Evolutionary conservation across 2,888 invertebrate genomes (phyloP).

Genomic region (Ephialtes manifestator): DNA sequence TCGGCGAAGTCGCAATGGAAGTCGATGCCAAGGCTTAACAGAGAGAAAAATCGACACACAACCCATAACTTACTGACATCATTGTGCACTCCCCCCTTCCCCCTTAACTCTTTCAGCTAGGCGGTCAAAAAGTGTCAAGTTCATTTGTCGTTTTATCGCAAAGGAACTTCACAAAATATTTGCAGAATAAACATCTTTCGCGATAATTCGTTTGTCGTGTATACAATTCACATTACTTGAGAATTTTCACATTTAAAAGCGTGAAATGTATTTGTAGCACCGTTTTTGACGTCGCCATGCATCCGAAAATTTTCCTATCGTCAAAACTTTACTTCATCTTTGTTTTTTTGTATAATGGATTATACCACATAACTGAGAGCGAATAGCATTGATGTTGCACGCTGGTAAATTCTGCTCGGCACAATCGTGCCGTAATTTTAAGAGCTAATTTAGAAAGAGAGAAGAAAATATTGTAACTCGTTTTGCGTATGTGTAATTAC

Average conservation of each 20-base stretch:
- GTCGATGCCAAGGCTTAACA: constrained; percentile 87
- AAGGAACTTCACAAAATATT: constrained; percentile 26
- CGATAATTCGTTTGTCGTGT: constrained; percentile 39
- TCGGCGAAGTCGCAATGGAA: constrained; percentile 87
- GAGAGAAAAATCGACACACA: constrained; percentile 64
- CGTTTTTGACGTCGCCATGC: constrained; percentile 22
- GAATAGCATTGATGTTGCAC: constrained; percentile 53
- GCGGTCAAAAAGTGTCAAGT: constrained; percentile 76
- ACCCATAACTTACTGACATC: constrained; percentile 78
- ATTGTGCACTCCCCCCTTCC: constrained; percentile 77
- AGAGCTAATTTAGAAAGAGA: constrained; percentile 10
- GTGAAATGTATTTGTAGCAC: constrained; percentile 33
- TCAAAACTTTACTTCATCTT: constrained; percentile 41
- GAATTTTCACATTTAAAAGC: constrained; percentile 24
- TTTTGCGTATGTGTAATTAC: constrained; percentile 7
- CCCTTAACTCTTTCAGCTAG: constrained; percentile 66
- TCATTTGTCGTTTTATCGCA: constrained; percentile 71
- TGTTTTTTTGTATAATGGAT: constrained; percentile 48
- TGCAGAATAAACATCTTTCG: constrained; percentile 46
- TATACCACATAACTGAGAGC: constrained; percentile 47
- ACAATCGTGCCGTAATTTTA: constrained; percentile 50
- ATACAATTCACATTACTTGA: constrained; percentile 18
- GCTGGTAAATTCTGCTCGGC: constrained; percentile 34
- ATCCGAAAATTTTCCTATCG: constrained; percentile 31
- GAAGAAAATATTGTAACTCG: background rate